Percentiles rank a stretch among this genome's conserved stretches.
These are phyloP conservation scores for Oreamnos americanus DNA, from an alignment of 2,113 vertebrate species.

Conservation along the genomic window DNA sequence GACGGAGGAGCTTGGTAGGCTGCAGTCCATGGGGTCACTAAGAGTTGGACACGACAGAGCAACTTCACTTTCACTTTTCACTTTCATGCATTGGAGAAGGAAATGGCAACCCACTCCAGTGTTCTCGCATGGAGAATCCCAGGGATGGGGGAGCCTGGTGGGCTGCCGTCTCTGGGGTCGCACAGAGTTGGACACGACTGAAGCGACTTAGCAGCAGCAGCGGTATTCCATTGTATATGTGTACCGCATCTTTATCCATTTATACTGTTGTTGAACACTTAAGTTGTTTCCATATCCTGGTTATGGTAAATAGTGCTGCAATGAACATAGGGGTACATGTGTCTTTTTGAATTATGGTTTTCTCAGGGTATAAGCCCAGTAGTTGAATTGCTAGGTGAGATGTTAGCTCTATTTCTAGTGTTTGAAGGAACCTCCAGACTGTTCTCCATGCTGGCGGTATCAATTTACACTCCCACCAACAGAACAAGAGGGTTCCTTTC, in stretches of 20 bases:
- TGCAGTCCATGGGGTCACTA: neutral
- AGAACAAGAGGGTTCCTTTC: neutral
- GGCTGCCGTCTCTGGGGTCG: fast-evolving
- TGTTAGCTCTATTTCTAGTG: neutral
- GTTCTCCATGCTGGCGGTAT: neutral
- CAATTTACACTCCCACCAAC: neutral
- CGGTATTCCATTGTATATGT: neutral
- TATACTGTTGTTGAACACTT: neutral
- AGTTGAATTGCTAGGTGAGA: neutral
- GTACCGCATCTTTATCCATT: neutral
- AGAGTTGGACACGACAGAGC: fast-evolving
- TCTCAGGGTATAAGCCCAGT: neutral
- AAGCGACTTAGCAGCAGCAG: neutral
- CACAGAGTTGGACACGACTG: neutral
- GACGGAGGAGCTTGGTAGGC: neutral
- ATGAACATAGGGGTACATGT: neutral
- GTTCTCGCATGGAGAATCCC: neutral
- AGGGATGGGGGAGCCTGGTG: neutral
- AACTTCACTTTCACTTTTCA: neutral
- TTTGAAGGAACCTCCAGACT: neutral
- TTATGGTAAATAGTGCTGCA: neutral
- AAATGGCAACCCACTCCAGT: neutral
- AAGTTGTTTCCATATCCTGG: neutral
- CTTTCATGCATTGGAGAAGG: neutral
- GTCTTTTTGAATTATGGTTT: neutral